Evolutionary conservation across 30 jellyfish, hydroid and myxozoan genomes (phyloP), one percentile per base, ranked within the genome.

Genomic region (Aurelia sp.): DNA sequence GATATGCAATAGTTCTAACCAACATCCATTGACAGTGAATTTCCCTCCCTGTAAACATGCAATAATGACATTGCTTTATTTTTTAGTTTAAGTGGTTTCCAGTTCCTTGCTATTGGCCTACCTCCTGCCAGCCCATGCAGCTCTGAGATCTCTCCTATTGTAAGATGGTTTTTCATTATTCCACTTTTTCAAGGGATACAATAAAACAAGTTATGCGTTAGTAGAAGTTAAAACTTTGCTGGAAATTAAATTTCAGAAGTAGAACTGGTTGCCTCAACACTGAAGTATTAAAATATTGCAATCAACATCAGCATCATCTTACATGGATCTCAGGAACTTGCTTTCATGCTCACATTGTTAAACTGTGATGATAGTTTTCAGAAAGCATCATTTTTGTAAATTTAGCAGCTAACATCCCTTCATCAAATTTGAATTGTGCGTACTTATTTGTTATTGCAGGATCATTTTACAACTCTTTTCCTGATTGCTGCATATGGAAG

Each of bases 101-200:
- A 87, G 68, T 93, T 93, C 79, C 89, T 91, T 37, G 95, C 89
- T 33, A 83, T 93, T 71, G 98, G 98, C 23, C 78, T 93, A 57
- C 98, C 97, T 35, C 98, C 98, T 3, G 98, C 98, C 10, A 93
- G 98, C 60, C 98, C 98, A 3, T 93, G 96, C 55, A 79, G 84
- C 61, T 78, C 92, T 17, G 97, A 89, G 59, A 81, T 75, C 13
- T 64, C 96, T 6, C 89, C 89, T 18, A 22, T 74, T 2, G 93
- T 84, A 71, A 84, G 91, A 58, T 58, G 17, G 0, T 3, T 31
- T 71, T 71, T 15, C 17, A 71, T 71, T 22, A 4, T 71, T 41
- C 13, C 66, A 37, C 8, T 70, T 23, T 37, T 70, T 0, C 3
- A 23, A 5, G 21, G 27, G 53, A n/a, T 31, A 17, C 0, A 59